These are phyloP conservation scores for Silurus asotus DNA, from an alignment of 2,113 vertebrate genomes.

Conservation along the genomic window DNA sequence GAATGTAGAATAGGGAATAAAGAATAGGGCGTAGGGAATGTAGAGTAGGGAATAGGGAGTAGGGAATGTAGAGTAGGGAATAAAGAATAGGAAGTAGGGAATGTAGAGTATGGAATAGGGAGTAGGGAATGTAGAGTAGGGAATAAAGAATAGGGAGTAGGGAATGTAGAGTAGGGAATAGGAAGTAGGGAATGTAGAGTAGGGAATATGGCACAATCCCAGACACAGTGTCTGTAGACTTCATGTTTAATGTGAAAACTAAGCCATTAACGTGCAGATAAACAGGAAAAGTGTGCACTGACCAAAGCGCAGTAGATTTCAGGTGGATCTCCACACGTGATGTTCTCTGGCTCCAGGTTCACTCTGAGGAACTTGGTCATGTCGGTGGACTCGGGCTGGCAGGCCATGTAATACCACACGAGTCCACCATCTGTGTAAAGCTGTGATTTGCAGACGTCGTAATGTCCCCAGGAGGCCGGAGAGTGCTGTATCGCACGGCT, in stretches of 20 bases:
- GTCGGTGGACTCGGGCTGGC: conserved; percentile 93
- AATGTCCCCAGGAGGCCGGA: conserved; percentile 93
- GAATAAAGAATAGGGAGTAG: no score
- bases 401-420: conserved; percentile 99
- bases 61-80: no score
- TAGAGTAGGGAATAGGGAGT: no score
- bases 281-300: conserved; percentile 65
- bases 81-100: no score
- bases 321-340: conserved; percentile 95
- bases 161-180: no score
- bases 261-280: not conserved
- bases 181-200: no score
- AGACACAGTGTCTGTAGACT: not conserved
- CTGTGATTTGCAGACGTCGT: conserved; percentile 94
- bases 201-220: no score
- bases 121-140: no score
- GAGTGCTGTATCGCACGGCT: conserved; percentile 90
- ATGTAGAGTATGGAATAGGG: no score
- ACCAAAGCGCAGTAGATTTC: conserved; percentile 98
- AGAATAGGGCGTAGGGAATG: no score
- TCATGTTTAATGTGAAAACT: not conserved
- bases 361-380: conserved; percentile 95
- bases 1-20: no score
- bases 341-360: conserved; percentile 89
- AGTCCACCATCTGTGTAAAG: conserved; percentile 92